Conservation (phyloP, 1,140 invertebrate species). For the Babylonia areolata region DNA sequence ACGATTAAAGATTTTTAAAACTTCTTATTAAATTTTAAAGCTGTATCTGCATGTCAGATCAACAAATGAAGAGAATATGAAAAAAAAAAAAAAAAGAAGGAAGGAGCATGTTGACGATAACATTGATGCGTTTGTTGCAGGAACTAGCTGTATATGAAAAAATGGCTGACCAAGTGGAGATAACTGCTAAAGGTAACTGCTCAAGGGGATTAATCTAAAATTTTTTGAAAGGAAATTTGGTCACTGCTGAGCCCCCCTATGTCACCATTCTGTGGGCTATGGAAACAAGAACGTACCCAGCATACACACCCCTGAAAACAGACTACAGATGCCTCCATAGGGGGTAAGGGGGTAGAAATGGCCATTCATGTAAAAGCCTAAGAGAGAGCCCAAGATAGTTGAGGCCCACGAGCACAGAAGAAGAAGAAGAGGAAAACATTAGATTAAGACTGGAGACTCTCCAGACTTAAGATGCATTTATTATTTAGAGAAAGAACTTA, state of each 20-base stretch:
- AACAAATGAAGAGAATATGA: background rate
- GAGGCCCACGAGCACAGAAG: too few species aligned
- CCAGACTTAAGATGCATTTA: background rate
- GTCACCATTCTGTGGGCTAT: too few species aligned
- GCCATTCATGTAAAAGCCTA: too few species aligned
- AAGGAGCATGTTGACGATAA: background rate
- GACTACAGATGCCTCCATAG: too few species aligned
- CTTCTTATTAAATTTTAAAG: background rate
- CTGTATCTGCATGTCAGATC: background rate
- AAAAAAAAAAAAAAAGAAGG: background rate
- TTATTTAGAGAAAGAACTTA: background rate
- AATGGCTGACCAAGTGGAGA: slow-evolving; percentile 53
- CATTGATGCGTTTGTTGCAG: background rate
- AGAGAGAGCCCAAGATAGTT: too few species aligned
- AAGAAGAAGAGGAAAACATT: background rate
- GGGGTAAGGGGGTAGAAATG: too few species aligned
- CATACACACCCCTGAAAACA: too few species aligned
- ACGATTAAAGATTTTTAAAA: background rate
- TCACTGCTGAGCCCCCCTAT: too few species aligned
- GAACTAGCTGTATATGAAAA: slow-evolving; percentile 42
- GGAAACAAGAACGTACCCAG: background rate
- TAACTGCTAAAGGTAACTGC: slow-evolving; percentile 50
- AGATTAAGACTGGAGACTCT: background rate
- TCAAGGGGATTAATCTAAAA: background rate
- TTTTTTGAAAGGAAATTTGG: background rate